Evolutionary conservation across 2,797 vertebrate species (phyloP), one percentile per base, ranked within the genome.

Genomic region (Steatocranus sp.): DNA sequence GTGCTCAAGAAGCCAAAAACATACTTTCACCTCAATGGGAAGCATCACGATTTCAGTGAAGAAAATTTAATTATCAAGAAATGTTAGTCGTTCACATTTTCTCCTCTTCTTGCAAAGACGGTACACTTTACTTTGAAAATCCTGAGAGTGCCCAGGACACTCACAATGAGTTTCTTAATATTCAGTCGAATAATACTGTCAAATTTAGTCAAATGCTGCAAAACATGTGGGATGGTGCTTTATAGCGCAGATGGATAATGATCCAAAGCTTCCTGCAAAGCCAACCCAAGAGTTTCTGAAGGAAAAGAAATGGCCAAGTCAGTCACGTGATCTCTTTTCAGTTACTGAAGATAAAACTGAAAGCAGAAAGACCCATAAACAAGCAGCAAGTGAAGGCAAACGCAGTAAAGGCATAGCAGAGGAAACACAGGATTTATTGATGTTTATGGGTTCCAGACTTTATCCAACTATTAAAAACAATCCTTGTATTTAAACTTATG

Each of bases 391-490:
- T 61, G 30, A 34, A 58, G 54, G 27, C 27, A 32, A 27, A 11
- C 8, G 3, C 5, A 2, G 54, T 58, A 58, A 54, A 54, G 17
- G 54, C 0, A 9, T 32, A 11, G 54, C 54, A 58, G 27, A 32
- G 27, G 27, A 18, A 58, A 58, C 54, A 18, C 30, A 36, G 30
- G 10, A 61, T 63, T 20, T 36, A 36, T 8, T 63, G 58, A 63
- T 0, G 32, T 63, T n/a, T 32, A 11, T 3, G 10, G 56, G 30
- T 0, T 63, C 10, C 18, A 20, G 58, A 63, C 32, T 63, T 63
- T 1, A 0, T 61, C 56, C 30, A 61, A 34, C 56, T n/a, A 61
- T 34, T 61, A 34, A 0, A 61, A 61, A 34, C 30, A 34, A 34
- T 3, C 30, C 56, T n/a, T 30, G 10, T 1, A 61, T 34, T 36